phyloP scores from a whole-genome alignment of 1,140 invertebrate species.

The Rhynchophorus ferrugineus region DNA sequence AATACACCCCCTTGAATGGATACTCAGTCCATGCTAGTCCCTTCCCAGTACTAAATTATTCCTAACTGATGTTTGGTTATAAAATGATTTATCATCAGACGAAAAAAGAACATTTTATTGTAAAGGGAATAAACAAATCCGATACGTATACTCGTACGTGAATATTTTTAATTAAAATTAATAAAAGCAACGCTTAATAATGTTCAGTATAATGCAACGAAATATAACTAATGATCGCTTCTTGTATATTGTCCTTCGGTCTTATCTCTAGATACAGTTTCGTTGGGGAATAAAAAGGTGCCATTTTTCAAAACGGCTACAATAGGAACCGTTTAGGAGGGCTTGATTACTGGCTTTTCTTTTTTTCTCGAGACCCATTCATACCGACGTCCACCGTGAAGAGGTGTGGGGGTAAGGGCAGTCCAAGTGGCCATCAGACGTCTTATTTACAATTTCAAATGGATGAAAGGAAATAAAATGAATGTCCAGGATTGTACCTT shows the following conservation, averaged over 20 bases:
- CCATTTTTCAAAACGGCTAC: slow-evolving; percentile 27
- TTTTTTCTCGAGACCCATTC: slow-evolving; percentile 17
- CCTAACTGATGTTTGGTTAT: neutral
- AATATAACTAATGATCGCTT: neutral
- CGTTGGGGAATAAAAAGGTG: slow-evolving; percentile 14
- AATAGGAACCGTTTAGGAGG: slow-evolving; percentile 23
- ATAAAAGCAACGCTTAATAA: neutral
- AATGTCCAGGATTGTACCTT: slow-evolving; percentile 7
- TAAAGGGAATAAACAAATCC: too few species aligned
- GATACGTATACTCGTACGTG: too few species aligned
- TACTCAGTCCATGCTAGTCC: neutral
- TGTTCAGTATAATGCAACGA: neutral
- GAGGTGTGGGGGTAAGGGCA: slow-evolving; percentile 22
- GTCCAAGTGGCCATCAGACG: slow-evolving; percentile 17
- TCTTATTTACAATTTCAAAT: slow-evolving; percentile 34
- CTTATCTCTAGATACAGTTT: slow-evolving; percentile 1
- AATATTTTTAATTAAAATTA: too few species aligned
- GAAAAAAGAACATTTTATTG: too few species aligned
- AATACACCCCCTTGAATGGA: neutral
- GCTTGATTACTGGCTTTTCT: slow-evolving; percentile 26
- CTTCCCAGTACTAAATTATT: neutral
- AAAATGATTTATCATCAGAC: too few species aligned
- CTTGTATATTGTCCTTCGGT: neutral
- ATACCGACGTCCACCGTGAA: slow-evolving; percentile 26
- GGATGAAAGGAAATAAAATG: slow-evolving; percentile 15